Evolutionary conservation across 1,140 invertebrate genomes (phyloP), one percentile per base, ranked within the genome.

Genomic region (Brachionus sp.): DNA sequence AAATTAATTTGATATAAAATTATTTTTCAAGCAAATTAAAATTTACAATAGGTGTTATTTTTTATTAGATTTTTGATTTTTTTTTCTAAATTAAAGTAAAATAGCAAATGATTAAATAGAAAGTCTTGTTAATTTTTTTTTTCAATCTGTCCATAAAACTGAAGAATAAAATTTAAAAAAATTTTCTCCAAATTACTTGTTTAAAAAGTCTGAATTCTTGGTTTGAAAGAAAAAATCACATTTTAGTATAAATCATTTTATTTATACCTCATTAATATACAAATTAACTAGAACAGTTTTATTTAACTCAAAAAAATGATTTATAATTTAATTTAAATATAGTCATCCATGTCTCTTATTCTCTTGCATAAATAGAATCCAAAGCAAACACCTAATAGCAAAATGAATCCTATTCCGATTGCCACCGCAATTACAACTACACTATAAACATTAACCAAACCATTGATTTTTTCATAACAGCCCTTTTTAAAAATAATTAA

Each of bases 311-410:
- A 42, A 42, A 53, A 53, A 53, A 53, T 5, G 6, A 53, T 6
- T 53, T 53, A 5, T 53, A 13, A 6, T 13, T 13, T 5, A 33
- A 12, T 42, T 16, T 78, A 78, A 1, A 62, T 46, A 37, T 78
- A 78, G 19, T 78, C 75, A 16, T 53, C 75, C 75, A 78, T 78
- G 13, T 78, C 75, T 57, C 53, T 78, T 1, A 62, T 50, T 78
- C 75, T 46, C 16, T 78, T 78, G 75, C 75, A 78, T 46, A 78
- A 78, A 78, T 57, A 78, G 46, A 62, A 62, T 23, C 75, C 44
- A 19, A 78, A 62, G 16, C 75, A 78, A 16, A 78, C 75, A n/a
- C 46, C 75, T 23, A 57, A 37, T 53, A 62, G 46, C 3, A 62
- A 23, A 62, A 80, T 37, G n/a, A 57, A 19, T 5, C 70, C 70